phyloP scores from a whole-genome alignment of 2,113 vertebrate genomes.

The Poicephalus gulielmi region DNA sequence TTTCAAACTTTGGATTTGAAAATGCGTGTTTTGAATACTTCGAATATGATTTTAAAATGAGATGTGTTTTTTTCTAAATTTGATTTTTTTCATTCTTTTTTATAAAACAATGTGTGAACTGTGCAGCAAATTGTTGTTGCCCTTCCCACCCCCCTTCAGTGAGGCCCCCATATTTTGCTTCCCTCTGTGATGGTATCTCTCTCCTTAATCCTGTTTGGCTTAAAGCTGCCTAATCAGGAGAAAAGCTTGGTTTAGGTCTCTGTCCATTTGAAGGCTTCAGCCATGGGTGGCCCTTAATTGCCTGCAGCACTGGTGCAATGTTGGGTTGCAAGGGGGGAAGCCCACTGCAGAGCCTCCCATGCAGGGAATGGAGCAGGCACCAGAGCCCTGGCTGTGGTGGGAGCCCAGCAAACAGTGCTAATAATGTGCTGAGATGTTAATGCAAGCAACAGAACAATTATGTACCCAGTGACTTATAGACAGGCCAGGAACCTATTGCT shows the following conservation, averaged over 20 bases:
- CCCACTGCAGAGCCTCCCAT: not conserved
- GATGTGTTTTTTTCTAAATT: not conserved
- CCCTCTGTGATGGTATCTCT: not conserved
- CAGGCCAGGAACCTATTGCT: constrained; percentile 44
- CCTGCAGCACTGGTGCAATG: not conserved
- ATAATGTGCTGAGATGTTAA: constrained; percentile 63
- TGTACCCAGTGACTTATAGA: constrained; percentile 52
- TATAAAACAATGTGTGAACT: not conserved
- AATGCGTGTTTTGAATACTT: not conserved
- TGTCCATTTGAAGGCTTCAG: not conserved
- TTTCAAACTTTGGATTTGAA: not conserved
- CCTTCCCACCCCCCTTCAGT: not conserved
- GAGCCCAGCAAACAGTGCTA: constrained; percentile 32
- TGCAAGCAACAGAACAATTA: constrained; percentile 71
- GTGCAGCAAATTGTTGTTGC: not conserved
- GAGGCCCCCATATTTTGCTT: not conserved
- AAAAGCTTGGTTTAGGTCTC: constrained; percentile 15
- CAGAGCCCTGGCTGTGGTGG: not conserved
- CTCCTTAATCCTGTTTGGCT: constrained; percentile 35
- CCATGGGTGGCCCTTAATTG: constrained; percentile 42
- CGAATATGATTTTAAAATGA: not conserved
- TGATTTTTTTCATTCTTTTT: not conserved
- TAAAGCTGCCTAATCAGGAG: constrained; percentile 52
- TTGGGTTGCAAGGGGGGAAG: not conserved
- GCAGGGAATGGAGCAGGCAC: constrained; percentile 25